Evolutionary conservation across 35 echinoderm and acorn worm species (phyloP).

Genomic region (Hemicentrotus pulcherrimus): DNA sequence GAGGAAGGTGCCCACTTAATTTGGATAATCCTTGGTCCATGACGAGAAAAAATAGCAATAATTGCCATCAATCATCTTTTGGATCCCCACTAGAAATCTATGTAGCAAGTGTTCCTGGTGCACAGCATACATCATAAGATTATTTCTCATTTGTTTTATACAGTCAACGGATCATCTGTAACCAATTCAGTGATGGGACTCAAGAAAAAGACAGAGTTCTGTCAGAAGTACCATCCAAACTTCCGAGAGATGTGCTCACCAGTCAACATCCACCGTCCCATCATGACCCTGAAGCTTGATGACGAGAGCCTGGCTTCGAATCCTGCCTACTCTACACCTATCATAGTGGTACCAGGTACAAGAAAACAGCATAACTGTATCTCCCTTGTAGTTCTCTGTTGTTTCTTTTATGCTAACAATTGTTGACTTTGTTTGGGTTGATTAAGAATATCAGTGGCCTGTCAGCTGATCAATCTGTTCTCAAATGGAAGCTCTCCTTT

Average conservation of each 20-base stretch:
- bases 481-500: too few relatives aligned
- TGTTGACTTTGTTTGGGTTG: too few relatives aligned
- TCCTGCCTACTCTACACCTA: constrained; percentile 69
- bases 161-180: background rate
- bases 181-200: background rate
- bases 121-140: background rate
- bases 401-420: too few relatives aligned
- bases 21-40: too few relatives aligned
- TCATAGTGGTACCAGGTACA: constrained; percentile 73
- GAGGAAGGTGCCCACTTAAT: too few relatives aligned
- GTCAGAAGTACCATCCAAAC: constrained; percentile 47
- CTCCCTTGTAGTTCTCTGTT: too few relatives aligned
- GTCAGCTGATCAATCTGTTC: too few relatives aligned
- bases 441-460: too few relatives aligned
- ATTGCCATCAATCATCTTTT: too few relatives aligned
- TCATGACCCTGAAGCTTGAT: constrained; percentile 62
- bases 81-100: too few relatives aligned
- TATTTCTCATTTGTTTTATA: background rate
- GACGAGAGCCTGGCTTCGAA: constrained; percentile 59
- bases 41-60: too few relatives aligned
- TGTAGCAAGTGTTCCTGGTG: background rate
- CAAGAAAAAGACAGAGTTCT: constrained; percentile 60
- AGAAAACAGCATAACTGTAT: background rate
- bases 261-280: constrained; percentile 34
- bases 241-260: constrained; percentile 62